Evolutionary conservation across 1,140 invertebrate genomes (phyloP).

Genomic region (Caenorhabditis brenneri): DNA sequence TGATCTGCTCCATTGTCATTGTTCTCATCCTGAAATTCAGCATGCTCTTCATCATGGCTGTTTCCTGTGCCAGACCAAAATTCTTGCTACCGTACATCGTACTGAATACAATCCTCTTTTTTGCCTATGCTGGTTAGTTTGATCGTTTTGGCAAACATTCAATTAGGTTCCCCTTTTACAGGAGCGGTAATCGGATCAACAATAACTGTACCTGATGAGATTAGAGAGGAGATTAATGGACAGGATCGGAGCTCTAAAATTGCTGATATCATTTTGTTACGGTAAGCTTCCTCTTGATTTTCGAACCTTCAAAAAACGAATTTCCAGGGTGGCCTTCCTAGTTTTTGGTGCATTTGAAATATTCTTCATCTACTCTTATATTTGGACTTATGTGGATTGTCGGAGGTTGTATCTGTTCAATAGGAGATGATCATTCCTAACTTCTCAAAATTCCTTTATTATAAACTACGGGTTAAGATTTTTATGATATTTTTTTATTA

Average conservation of each 20-base stretch:
- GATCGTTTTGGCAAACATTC: slow-evolving; percentile 4
- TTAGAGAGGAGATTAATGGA: slow-evolving; percentile 29
- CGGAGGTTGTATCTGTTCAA: slow-evolving; percentile 28
- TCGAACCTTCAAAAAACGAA: neutral
- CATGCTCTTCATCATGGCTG: neutral
- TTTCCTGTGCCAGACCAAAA: slow-evolving; percentile 21
- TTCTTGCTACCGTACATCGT: slow-evolving; percentile 16
- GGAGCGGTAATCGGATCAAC: slow-evolving; percentile 34
- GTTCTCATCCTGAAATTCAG: neutral
- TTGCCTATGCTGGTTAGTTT: slow-evolving; percentile 12
- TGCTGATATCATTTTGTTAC: slow-evolving; percentile 29
- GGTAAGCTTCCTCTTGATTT: neutral
- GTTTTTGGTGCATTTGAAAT: slow-evolving; percentile 7
- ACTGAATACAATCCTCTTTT: slow-evolving; percentile 22
- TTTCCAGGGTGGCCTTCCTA: neutral
- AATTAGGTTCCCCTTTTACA: neutral
- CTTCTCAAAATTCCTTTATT: neutral
- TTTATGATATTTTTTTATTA: neutral
- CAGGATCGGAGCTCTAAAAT: slow-evolving; percentile 17
- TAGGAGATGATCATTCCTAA: neutral
- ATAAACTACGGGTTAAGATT: neutral
- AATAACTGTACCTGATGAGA: slow-evolving; percentile 27
- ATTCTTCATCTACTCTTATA: slow-evolving; percentile 28
- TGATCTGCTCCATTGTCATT: slow-evolving; percentile 2
- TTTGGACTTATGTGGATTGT: slow-evolving; percentile 16